phyloP scores from a whole-genome alignment of 2,113 vertebrate genomes.

The Polypterus bichir region DNA sequence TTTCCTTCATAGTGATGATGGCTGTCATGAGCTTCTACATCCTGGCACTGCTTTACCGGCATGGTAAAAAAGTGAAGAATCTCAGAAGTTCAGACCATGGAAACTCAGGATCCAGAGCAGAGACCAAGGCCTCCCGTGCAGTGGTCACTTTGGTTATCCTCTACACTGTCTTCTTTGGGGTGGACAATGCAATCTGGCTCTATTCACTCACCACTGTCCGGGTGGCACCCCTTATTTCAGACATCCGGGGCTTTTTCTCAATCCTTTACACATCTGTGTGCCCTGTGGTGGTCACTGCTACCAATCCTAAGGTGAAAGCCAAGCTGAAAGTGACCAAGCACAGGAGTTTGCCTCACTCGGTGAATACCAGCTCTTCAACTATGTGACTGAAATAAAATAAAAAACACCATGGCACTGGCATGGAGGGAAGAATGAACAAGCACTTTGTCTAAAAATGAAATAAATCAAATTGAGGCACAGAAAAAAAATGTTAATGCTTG shows the following conservation, averaged over 20 bases:
- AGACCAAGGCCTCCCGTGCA: background rate
- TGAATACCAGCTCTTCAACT: too few relatives aligned
- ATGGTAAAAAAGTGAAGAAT: conserved; percentile 2
- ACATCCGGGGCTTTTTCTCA: conserved; percentile 14
- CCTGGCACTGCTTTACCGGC: conserved; percentile 12
- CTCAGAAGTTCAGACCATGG: background rate
- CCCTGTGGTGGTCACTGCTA: conserved; percentile 12
- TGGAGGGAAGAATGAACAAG: too few relatives aligned
- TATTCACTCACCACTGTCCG: conserved; percentile 5
- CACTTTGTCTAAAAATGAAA: too few relatives aligned
- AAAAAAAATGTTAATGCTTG: too few relatives aligned
- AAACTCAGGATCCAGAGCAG: background rate
- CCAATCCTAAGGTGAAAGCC: conserved; percentile 12
- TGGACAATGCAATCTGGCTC: conserved; percentile 16
- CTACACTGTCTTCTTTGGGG: conserved; percentile 7
- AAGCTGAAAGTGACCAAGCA: background rate
- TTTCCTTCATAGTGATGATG: conserved; percentile 15
- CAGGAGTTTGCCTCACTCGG: too few relatives aligned
- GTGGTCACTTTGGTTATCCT: conserved; percentile 12
- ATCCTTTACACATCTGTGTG: conserved; percentile 14
- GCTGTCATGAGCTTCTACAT: conserved; percentile 16
- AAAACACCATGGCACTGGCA: too few relatives aligned
- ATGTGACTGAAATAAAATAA: too few relatives aligned
- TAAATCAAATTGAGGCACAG: too few relatives aligned
- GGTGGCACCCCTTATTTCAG: conserved; percentile 3